Conservation (phyloP, 1,140 invertebrate species). For the Tetramorium alpestre region DNA sequence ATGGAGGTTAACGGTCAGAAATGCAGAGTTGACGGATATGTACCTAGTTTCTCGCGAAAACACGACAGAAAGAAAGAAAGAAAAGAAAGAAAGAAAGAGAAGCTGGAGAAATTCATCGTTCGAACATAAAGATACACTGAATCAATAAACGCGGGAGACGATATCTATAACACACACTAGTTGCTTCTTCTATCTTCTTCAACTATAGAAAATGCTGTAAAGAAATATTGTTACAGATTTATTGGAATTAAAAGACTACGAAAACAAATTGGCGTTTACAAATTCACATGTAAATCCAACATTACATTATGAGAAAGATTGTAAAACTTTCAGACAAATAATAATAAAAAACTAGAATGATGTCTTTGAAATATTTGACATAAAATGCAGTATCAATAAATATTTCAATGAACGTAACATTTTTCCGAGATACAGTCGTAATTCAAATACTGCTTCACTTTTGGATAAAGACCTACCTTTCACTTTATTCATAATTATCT, state of each 20-base stretch:
- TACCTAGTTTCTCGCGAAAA: neutral
- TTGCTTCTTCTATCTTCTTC: neutral
- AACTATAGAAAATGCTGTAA: neutral
- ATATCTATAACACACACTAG: neutral
- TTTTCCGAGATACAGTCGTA: neutral
- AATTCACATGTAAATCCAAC: neutral
- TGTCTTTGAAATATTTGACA: neutral
- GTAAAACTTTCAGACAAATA: neutral
- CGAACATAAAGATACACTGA: neutral
- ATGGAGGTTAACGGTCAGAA: slow-evolving; percentile 52
- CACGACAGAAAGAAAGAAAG: neutral
- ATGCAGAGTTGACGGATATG: neutral
- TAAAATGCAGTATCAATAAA: neutral
- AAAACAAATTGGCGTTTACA: neutral
- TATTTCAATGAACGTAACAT: neutral
- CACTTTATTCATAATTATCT: neutral
- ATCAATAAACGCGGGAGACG: neutral
- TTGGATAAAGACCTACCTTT: neutral
- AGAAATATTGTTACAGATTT: neutral
- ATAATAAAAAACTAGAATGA: neutral
- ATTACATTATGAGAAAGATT: neutral
- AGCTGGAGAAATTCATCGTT: neutral
- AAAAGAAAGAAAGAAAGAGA: no score
- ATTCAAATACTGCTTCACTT: neutral
- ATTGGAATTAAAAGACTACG: neutral